Conservation (phyloP, 1,140 invertebrate species). For the Drosophila orosa region DNA sequence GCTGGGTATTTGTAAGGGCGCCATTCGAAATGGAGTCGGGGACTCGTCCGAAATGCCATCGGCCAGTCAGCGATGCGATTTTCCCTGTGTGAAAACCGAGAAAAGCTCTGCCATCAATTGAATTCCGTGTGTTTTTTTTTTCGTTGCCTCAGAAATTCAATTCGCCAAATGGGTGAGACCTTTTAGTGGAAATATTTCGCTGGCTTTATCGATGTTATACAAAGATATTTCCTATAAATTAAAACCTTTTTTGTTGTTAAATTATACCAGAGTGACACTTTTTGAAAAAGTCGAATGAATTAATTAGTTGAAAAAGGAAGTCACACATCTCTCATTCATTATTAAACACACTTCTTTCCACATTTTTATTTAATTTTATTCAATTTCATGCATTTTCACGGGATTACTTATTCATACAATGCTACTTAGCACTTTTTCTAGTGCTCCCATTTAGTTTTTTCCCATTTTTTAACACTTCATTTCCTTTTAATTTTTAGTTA, state of each 20-base stretch:
- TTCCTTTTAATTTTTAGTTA: slow-evolving; percentile 13
- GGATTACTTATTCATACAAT: slow-evolving; percentile 1
- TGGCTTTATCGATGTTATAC: too few relatives aligned
- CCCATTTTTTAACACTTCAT: background rate
- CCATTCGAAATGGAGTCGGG: slow-evolving; percentile 10
- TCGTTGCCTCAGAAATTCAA: background rate
- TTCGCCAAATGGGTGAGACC: background rate
- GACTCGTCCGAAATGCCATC: slow-evolving; percentile 14
- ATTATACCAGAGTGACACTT: background rate
- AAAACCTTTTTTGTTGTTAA: too few relatives aligned
- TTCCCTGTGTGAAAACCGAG: slow-evolving; percentile 8
- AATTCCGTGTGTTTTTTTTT: slow-evolving; percentile 1
- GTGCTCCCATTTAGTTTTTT: background rate
- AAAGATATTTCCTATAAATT: too few relatives aligned
- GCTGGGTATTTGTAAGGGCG: slow-evolving; percentile 5
- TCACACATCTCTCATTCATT: background rate
- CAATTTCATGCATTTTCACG: background rate
- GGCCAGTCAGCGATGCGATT: slow-evolving; percentile 12
- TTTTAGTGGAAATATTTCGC: background rate
- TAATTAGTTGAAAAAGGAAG: background rate
- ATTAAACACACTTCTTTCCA: background rate
- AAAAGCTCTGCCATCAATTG: slow-evolving; percentile 5
- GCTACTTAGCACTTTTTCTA: background rate
- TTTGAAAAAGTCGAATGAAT: too few relatives aligned
- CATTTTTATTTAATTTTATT: slow-evolving; percentile 7